Conservation (phyloP, 2,113 vertebrate species). For the Vulpes ferrilata region DNA sequence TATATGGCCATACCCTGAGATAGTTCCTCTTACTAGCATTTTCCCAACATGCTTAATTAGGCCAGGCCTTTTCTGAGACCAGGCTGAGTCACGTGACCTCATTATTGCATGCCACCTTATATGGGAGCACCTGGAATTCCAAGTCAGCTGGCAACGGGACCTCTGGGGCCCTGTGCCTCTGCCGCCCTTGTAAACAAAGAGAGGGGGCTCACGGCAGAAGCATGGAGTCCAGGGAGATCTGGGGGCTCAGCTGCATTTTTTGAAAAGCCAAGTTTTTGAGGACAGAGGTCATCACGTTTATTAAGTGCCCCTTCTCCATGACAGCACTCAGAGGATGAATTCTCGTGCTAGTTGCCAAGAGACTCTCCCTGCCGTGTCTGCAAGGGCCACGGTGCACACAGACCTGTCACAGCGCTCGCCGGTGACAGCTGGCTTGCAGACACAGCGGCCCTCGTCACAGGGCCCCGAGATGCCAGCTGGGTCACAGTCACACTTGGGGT, state of each 20-base stretch:
- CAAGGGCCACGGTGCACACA: background rate
- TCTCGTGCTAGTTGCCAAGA: background rate
- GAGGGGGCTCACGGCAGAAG: background rate
- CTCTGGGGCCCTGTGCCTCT: background rate
- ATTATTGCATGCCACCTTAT: background rate
- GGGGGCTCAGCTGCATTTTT: background rate
- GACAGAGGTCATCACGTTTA: background rate
- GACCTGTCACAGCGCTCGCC: constrained; percentile 89
- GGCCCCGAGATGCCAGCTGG: constrained; percentile 77
- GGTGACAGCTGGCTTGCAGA: constrained; percentile 85
- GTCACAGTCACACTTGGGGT: constrained; percentile 85
- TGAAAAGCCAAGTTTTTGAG: background rate
- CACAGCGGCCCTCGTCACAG: constrained; percentile 84
- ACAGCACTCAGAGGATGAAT: background rate
- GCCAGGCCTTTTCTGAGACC: constrained; percentile 18
- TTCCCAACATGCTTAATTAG: constrained; percentile 48
- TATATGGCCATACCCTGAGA: background rate
- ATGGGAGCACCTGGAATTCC: background rate
- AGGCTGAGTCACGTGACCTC: background rate
- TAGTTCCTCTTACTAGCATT: background rate
- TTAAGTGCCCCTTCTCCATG: background rate
- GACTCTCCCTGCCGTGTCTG: background rate
- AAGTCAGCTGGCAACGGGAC: background rate
- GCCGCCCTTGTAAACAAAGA: background rate
- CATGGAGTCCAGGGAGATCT: background rate